Base-by-base conservation (phyloP, 1,140 invertebrate species). In the Camponotus pennsylvanicus region DNA sequence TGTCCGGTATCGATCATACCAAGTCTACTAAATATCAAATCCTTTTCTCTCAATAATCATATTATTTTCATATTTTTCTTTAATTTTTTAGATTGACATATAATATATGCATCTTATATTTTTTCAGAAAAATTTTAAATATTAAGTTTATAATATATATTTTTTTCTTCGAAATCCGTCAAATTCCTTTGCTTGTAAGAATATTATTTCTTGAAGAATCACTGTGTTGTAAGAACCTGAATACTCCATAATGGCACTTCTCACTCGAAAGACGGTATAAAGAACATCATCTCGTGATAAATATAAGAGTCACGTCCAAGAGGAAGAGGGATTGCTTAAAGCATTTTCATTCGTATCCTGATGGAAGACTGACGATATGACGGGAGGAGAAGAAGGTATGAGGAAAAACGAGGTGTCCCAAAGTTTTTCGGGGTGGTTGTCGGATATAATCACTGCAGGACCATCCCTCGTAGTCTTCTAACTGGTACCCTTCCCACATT, bases 361-460 rank as follows among this genome's bases (percentile, higher is more conserved):
- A 91, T 88, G 87, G 86, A 89, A 82, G 84, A 88, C 87, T 21
- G 73, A 69, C 84, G 84, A 45, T n/a, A 73, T 57, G 73, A 69
- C 34, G 55, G 42, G 32, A 45, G 15, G 49, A 15, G 45, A 13
- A 49, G 13, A 4, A 49, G 49, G 49, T 52, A 45, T 32, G 66
- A 42, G 86, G 69, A 87, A 83, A 85, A 80, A 55, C 85, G 86
- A 89, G 86, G 87, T 91, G 87, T 92, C 78, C 77, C 71, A 40
- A 93, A 92, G 90, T 93, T 93, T 92, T 91, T 89, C 90, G 86
- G 92, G 89, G 89, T 91, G 90, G 91, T 93, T 92, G 92, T 94
- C 91, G 92, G 92, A 93, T 94, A 94, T 95, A 95, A 95, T 95
- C 93, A 95, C 92, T 92, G 93, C 87, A 88, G 82, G 86, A 82